Evolutionary conservation across 2,888 invertebrate species (phyloP), one percentile per base, ranked within the genome.

Genomic region (Gymnocheta viridis): DNA sequence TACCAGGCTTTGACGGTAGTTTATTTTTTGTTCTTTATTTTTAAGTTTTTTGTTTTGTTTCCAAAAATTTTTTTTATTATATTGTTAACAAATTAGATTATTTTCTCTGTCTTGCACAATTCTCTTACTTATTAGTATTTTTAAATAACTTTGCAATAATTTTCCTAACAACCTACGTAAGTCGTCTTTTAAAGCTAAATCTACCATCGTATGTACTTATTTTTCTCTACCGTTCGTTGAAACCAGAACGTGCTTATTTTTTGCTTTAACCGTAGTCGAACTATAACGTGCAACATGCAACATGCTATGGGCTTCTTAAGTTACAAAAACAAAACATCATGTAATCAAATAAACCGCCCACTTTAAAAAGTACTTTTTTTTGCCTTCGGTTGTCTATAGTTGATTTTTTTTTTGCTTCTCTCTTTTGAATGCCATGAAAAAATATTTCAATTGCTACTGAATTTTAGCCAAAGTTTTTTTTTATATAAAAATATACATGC

Each of bases 331-430:
- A 41, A 47, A 54, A 51, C 19, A 27, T 3, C n/a, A 24, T 41
- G 41, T 41, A 73, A 73, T 81, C 60, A 67, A 62, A 62, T 60
- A 60, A 81, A 67, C 58, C 80, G 69, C 81, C 81, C 81, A 74
- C 81, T 74, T 81, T 41, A 67, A 60, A 62, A 14, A 35, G 44
- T n/a, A 9, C 58, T 41, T 77, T 51, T 64, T 10, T 51, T 17
- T 54, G 14, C 10, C n/a, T 58, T 32, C 35, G 54, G 10, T 72
- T 72, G 72, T 12, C 12, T 47, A n/a, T 60, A n/a, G 44, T 54
- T 19, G 10, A 27, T 1, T 22, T 49, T 49, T 49, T 66, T 38
- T 38, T n/a, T n/a, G n/a, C n/a, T n/a, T 44, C 14, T 70, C 32
- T 64, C 19, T 24, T 56, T 54, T 64, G 17, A 70, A 62, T 70